Percentiles rank a stretch among this genome's conserved stretches.
phyloP scores from a whole-genome alignment of 2,888 invertebrate genomes.

The Drosophila neutralis region DNA sequence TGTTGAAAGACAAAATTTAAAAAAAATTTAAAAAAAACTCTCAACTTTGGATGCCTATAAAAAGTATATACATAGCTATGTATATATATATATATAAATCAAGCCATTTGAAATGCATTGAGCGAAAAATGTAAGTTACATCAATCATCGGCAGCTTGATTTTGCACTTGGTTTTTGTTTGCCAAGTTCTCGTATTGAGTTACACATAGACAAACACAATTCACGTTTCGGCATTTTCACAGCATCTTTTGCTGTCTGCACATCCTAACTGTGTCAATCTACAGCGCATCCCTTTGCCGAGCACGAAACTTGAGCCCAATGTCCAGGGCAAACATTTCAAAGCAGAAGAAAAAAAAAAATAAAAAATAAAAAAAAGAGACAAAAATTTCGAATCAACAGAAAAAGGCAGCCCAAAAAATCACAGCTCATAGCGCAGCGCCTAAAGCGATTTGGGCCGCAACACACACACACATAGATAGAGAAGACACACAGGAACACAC shows the following conservation, averaged over 20 bases:
- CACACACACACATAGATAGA: constrained; percentile 11
- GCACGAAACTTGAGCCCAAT: constrained; percentile 35
- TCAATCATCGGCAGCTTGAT: constrained; percentile 1
- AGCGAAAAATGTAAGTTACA: background rate
- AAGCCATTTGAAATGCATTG: background rate
- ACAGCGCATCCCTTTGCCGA: constrained; percentile 39
- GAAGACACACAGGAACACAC: background rate
- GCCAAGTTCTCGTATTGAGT: constrained; percentile 18
- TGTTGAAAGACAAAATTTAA: background rate
- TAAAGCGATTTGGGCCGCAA: constrained; percentile 57
- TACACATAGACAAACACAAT: constrained; percentile 6
- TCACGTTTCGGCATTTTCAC: constrained; percentile 11
- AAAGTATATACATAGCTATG: background rate
- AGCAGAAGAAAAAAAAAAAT: constrained; percentile 8
- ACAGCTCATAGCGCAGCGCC: constrained; percentile 47
- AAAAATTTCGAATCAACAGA: constrained; percentile 6
- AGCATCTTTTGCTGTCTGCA: background rate
- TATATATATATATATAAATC: background rate
- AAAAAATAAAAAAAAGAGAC: background rate
- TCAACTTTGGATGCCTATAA: background rate
- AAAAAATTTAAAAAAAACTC: background rate
- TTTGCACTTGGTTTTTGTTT: constrained; percentile 3
- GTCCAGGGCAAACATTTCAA: constrained; percentile 56
- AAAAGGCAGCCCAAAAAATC: constrained; percentile 40
- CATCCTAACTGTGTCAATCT: constrained; percentile 53